These are phyloP conservation scores for Acrocephalus arundinaceus DNA, from an alignment of 2,113 vertebrate genomes.

Conservation along the genomic window DNA sequence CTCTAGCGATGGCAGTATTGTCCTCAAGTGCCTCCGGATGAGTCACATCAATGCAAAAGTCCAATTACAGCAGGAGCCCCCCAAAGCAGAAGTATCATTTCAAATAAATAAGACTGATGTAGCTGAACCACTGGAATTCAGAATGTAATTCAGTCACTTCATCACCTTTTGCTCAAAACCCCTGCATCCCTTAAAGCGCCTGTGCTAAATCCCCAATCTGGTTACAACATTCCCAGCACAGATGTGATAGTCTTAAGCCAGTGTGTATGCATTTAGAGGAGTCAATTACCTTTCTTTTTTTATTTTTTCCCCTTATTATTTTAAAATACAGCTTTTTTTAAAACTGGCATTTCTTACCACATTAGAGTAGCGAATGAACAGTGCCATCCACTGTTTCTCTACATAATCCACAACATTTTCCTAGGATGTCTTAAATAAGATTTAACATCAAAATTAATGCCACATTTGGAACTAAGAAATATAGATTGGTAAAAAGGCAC, in stretches of 20 bases:
- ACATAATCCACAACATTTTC: slow-evolving; percentile 29
- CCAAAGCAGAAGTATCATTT: slow-evolving; percentile 51
- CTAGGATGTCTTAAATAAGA: not conserved
- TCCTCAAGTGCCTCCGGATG: slow-evolving; percentile 60
- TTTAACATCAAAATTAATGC: not conserved
- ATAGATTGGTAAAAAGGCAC: not conserved
- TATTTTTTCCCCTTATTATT: not conserved
- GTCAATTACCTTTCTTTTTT: slow-evolving; percentile 1
- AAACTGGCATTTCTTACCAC: not conserved
- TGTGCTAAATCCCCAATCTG: not conserved
- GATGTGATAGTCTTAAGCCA: slow-evolving; percentile 45
- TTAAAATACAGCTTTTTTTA: slow-evolving; percentile 29
- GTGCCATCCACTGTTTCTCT: slow-evolving; percentile 67
- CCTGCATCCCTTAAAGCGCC: not conserved
- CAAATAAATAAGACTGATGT: slow-evolving; percentile 57
- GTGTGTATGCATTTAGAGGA: slow-evolving; percentile 31
- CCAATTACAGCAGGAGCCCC: slow-evolving; percentile 52
- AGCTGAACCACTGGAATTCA: slow-evolving; percentile 51
- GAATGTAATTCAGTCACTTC: slow-evolving; percentile 43
- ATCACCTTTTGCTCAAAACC: slow-evolving; percentile 50
- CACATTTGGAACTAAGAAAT: not conserved
- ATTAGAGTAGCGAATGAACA: slow-evolving; percentile 52
- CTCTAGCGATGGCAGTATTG: slow-evolving; percentile 14
- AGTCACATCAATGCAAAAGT: slow-evolving; percentile 58
- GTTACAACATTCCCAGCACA: slow-evolving; percentile 37